Evolutionary conservation across 2,888 invertebrate species (phyloP), one percentile per base, ranked within the genome.

Genomic region (Caenorhabditis panamensis): DNA sequence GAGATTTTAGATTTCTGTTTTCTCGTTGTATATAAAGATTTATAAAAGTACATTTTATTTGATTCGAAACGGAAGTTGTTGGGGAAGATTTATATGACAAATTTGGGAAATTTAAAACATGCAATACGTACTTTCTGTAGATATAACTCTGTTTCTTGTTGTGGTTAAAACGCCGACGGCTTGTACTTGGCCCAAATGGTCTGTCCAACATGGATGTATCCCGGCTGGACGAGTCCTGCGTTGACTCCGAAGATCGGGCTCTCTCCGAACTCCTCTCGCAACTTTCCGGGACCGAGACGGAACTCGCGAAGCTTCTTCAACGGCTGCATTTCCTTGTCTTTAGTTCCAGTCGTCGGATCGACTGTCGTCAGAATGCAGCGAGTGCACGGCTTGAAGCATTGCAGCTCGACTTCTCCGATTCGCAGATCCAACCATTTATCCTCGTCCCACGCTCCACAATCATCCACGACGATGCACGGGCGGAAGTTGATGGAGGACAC

Each of bases 321-420:
- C 13, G 87, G 87, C 53, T 87, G 87, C 82, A 82, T 81, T 1
- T 71, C 82, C 1, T 75, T 75, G 58, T 85, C 77, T 44, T 83
- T 84, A 26, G 62, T 61, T 20, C 85, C 87, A 2, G 79, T 82
- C 9, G 66, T 59, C 2, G 87, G 87, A 28, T 84, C 51, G 0
- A 87, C 84, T 1, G 85, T 84, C 1, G 86, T 84, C 59, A 86
- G 63, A 49, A 86, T 69, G 68, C 86, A 85, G 61, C 84, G 36
- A 1, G 89, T 88, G 67, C 89, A 89, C 16, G 89, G 89, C 61
- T 87, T 87, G 83, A 84, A 89, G 64, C 89, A 89, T 49, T 86
- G 84, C 62, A 89, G 77, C 56, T 88, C 72, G 3, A 82, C 84
- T 6, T 84, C 85, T 9, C 89, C 89, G n/a, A 89, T 83, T 2